Percentiles rank a stretch among this genome's conserved stretches.
phyloP scores from a whole-genome alignment of 1,140 invertebrate genomes.

The Tetranychus urticae region DNA sequence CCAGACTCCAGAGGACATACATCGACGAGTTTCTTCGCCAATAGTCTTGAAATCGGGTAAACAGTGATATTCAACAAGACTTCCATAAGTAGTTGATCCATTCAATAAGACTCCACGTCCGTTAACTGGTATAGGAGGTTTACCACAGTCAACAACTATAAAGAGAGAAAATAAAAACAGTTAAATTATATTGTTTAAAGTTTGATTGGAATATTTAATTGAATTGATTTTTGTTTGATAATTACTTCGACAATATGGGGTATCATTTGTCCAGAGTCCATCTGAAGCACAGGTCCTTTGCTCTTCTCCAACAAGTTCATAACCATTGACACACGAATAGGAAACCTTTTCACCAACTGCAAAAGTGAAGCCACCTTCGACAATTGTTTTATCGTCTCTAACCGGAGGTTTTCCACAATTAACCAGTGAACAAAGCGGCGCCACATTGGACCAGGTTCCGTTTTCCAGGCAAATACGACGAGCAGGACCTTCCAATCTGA shows the following conservation, averaged over 20 bases:
- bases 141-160: conserved; percentile 52
- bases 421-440: conserved; percentile 37
- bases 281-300: conserved; percentile 46
- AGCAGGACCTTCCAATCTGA: conserved; percentile 33
- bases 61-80: conserved; percentile 64
- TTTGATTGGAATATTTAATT: neutral
- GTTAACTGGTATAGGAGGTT: conserved; percentile 47
- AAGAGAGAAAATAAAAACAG: neutral
- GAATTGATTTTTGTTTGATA: conserved; percentile 9
- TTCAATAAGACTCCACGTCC: conserved; percentile 63
- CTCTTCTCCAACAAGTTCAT: conserved; percentile 49
- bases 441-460: conserved; percentile 43
- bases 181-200: neutral
- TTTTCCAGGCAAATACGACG: conserved; percentile 41
- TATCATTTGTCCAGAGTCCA: conserved; percentile 52
- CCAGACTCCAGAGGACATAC: conserved; percentile 3
- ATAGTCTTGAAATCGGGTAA: conserved; percentile 53
- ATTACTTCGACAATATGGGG: conserved; percentile 56
- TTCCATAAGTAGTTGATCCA: conserved; percentile 48
- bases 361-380: conserved; percentile 30
- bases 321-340: conserved; percentile 56
- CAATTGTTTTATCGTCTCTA: conserved; percentile 18
- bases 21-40: conserved; percentile 41
- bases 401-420: conserved; percentile 11
- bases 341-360: conserved; percentile 47